Conservation (phyloP, 1,140 invertebrate genomes). For the Battus philenor region DNA sequence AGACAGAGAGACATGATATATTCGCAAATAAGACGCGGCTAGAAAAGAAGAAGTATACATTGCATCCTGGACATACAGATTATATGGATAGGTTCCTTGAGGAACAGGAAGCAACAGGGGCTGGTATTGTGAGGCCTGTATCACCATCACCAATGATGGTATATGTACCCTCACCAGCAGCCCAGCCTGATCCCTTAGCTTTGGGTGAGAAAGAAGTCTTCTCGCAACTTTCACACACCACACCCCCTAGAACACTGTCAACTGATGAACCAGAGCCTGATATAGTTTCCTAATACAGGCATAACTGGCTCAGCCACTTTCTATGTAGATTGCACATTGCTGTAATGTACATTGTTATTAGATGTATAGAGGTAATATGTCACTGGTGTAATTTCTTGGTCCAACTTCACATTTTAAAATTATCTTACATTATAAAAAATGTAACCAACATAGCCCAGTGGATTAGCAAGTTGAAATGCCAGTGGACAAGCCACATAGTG, state of each 20-base stretch:
- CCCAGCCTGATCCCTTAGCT: conserved; percentile 69
- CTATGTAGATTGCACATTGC: conserved; percentile 36
- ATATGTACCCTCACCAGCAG: conserved; percentile 53
- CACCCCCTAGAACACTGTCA: conserved; percentile 51
- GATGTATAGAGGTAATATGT: conserved; percentile 17
- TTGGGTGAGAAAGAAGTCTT: conserved; percentile 72
- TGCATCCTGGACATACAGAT: conserved; percentile 90
- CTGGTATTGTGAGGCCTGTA: conserved; percentile 55
- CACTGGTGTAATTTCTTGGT: background rate
- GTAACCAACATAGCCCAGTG: too few relatives aligned
- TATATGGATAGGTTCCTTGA: conserved; percentile 92
- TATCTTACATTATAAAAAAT: background rate
- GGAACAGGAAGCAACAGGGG: conserved; percentile 81
- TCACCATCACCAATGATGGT: conserved; percentile 67
- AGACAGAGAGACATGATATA: conserved; percentile 96
- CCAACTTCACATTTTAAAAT: too few relatives aligned
- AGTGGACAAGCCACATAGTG: too few relatives aligned
- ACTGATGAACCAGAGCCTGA: conserved; percentile 57
- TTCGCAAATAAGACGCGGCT: conserved; percentile 90
- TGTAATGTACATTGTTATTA: conserved; percentile 27
- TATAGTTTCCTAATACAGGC: conserved; percentile 60
- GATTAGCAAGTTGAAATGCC: too few relatives aligned
- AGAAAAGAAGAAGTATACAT: conserved; percentile 91
- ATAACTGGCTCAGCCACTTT: conserved; percentile 40
- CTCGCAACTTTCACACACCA: conserved; percentile 58